Percentiles rank a stretch among this genome's conserved stretches.
Conservation (phyloP, 2,888 invertebrate genomes). For the Hydroisotoma schaefferi region DNA sequence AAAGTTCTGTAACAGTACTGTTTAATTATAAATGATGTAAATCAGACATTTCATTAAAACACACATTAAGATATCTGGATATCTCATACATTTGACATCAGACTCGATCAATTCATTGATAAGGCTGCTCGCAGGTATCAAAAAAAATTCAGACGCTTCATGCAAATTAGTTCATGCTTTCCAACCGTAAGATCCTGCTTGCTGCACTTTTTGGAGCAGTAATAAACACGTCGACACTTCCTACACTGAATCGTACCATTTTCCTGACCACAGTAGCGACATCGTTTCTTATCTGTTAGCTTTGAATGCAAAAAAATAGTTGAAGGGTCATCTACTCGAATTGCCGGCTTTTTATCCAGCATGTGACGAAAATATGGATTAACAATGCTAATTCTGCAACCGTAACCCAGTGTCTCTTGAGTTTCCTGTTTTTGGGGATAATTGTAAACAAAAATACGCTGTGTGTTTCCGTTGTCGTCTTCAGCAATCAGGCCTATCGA, state of each 20-base stretch:
- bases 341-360: neutral
- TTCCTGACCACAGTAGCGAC: neutral
- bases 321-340: neutral
- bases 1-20: no score
- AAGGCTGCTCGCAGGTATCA: no score
- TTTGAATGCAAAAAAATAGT: neutral
- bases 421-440: slow-evolving; percentile 10
- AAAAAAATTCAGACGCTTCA: neutral
- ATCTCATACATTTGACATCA: no score
- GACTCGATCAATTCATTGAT: no score
- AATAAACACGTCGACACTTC: neutral
- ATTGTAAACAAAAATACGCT: slow-evolving; percentile 18
- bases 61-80: no score
- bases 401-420: slow-evolving; percentile 10
- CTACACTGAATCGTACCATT: neutral
- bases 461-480: slow-evolving; percentile 18
- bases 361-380: slow-evolving; percentile 18
- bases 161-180: neutral
- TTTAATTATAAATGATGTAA: no score
- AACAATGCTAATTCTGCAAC: slow-evolving; percentile 15
- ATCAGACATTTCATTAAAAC: no score
- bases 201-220: neutral
- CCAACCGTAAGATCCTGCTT: neutral
- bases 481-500: slow-evolving; percentile 12
- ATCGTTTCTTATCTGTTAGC: neutral